phyloP scores from a whole-genome alignment of 2,797 vertebrate species.

The Pagetopsis macropterus region DNA sequence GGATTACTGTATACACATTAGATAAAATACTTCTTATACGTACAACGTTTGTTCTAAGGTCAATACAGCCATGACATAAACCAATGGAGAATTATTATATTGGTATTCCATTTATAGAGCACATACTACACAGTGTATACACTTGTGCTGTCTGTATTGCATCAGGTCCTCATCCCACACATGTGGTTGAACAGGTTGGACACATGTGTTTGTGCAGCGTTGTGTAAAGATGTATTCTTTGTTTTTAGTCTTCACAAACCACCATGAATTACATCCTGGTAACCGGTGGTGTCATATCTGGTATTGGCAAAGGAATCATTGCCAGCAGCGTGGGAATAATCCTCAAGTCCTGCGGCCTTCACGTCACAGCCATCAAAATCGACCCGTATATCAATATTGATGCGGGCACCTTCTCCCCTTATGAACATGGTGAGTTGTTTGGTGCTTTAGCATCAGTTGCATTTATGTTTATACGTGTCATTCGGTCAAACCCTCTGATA shows the following conservation, averaged over 20 bases:
- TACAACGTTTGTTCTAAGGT: too few relatives aligned
- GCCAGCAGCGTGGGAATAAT: slow-evolving; percentile 97
- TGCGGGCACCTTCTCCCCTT: slow-evolving; percentile 97
- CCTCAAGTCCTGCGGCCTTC: slow-evolving; percentile 96
- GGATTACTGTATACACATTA: too few relatives aligned
- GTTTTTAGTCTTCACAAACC: slow-evolving; percentile 26
- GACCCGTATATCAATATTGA: slow-evolving; percentile 99
- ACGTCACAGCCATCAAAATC: slow-evolving; percentile 96
- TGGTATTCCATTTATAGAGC: too few relatives aligned
- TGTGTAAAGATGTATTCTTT: neutral
- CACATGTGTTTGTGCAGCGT: too few relatives aligned
- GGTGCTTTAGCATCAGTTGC: slow-evolving; percentile 84
- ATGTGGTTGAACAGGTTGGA: neutral
- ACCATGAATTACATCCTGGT: slow-evolving; percentile 98
- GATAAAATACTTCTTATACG: too few relatives aligned
- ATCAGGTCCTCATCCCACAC: neutral
- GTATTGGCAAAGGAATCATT: slow-evolving; percentile 99
- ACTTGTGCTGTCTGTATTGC: neutral
- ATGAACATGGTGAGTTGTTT: slow-evolving; percentile 91
- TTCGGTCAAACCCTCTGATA: neutral
- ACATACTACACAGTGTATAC: too few relatives aligned
- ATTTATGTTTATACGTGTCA: neutral
- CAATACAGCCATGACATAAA: neutral
- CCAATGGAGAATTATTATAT: too few relatives aligned
- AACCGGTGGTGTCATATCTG: slow-evolving; percentile 97